phyloP scores from a whole-genome alignment of 1,140 invertebrate genomes.

The Drosophila micromelanica region DNA sequence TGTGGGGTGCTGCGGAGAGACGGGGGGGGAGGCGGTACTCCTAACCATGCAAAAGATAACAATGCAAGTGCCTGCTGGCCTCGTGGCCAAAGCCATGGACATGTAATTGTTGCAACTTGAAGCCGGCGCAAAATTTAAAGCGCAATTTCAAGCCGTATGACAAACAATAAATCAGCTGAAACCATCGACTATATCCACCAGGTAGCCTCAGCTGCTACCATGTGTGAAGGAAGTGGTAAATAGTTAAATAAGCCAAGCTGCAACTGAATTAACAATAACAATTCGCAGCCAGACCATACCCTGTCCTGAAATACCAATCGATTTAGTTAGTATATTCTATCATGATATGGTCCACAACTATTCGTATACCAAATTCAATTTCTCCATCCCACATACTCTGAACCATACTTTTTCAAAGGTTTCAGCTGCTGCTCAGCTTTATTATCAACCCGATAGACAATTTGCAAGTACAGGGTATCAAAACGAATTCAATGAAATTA shows the following conservation, averaged over 20 bases:
- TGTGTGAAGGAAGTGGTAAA: constrained; percentile 75
- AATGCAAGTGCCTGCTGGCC: constrained; percentile 33
- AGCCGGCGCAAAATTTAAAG: constrained; percentile 77
- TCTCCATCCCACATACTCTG: too few species aligned
- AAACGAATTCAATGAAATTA: constrained; percentile 74
- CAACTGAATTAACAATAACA: constrained; percentile 12
- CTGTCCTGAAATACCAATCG: background rate
- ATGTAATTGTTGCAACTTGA: constrained; percentile 77
- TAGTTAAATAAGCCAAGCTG: constrained; percentile 73
- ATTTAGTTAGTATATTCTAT: too few species aligned
- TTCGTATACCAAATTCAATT: background rate
- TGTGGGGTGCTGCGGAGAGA: background rate
- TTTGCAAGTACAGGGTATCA: constrained; percentile 23
- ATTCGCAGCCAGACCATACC: constrained; percentile 20
- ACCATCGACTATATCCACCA: constrained; percentile 57
- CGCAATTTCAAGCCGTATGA: constrained; percentile 80
- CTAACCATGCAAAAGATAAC: constrained; percentile 57
- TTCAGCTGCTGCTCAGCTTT: background rate
- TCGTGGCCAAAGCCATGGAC: constrained; percentile 58
- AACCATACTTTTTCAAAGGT: background rate
- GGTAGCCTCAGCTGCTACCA: constrained; percentile 22
- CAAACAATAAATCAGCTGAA: constrained; percentile 81
- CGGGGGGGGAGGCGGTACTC: constrained; percentile 6
- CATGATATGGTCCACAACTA: too few species aligned
- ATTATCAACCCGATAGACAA: background rate